A percentile compares a stretch with the other conserved stretches of the same genome.
Evolutionary conservation across 2,888 invertebrate genomes (phyloP).

Genomic region (Tenthredo scrophulariae): DNA sequence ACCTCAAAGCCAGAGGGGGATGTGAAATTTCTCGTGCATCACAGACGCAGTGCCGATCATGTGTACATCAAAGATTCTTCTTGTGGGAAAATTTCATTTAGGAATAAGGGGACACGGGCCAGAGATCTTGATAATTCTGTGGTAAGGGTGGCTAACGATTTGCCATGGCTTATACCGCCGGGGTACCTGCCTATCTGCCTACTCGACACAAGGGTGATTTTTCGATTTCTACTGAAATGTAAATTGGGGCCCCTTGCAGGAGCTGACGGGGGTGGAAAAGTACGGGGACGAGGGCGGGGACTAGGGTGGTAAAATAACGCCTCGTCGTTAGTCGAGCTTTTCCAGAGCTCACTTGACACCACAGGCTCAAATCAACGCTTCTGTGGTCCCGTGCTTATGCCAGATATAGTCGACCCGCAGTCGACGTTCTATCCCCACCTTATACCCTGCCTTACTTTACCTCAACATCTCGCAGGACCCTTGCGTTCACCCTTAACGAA

Average conservation of each 20-base stretch:
- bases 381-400: background rate
- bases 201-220: slow-evolving; percentile 19
- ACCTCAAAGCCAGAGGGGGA: background rate
- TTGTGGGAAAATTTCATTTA: slow-evolving; percentile 1
- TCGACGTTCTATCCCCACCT: background rate
- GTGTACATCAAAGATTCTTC: background rate
- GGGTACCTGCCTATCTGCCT: background rate
- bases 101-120: background rate
- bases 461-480: background rate
- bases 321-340: slow-evolving; percentile 10
- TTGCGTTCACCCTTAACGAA: background rate
- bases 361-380: slow-evolving; percentile 8
- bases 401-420: slow-evolving; percentile 9
- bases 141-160: slow-evolving; percentile 2
- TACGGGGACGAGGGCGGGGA: background rate
- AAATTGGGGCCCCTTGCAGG: slow-evolving; percentile 24
- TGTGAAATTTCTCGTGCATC: background rate
- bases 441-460: background rate
- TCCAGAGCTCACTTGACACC: slow-evolving; percentile 30
- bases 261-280: slow-evolving; percentile 23
- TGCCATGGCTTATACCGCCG: background rate
- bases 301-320: slow-evolving; percentile 25
- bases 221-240: slow-evolving; percentile 21
- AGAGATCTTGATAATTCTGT: background rate
- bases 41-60: background rate